Base-by-base conservation (phyloP, 1,140 invertebrate genomes). In the Oryzaephilus surinamensis region DNA sequence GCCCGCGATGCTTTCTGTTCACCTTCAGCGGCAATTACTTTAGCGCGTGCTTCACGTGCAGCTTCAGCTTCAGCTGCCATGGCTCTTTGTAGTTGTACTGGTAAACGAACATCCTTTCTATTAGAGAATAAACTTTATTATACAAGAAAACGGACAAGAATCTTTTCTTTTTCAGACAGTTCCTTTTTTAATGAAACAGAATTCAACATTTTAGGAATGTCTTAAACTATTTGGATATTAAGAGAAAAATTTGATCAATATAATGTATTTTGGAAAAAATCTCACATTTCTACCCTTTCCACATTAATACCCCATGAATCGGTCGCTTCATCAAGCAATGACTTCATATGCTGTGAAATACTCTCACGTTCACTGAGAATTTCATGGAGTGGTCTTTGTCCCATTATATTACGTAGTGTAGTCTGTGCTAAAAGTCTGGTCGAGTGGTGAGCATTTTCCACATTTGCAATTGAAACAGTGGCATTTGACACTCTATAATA, bases 221-320 rank as follows among this genome's bases (percentile, higher is more conserved):
- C n/a, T n/a, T n/a, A n/a, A n/a, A n/a, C n/a, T n/a, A n/a, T n/a
- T n/a, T n/a, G n/a, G n/a, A n/a, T n/a, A n/a, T n/a, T n/a, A n/a
- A n/a, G n/a, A n/a, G n/a, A n/a, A n/a, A 20, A 20, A 20, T 20
- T 8, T 8, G 4, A 20, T 20, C 8, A 20, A 20, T 20, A 20
- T 8, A 4, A 8, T 4, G 19, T 20, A 20, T 3, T n/a, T n/a
- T n/a, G 11, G 4, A 24, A 24, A 35, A 36, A 45, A 0, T 74
- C 81, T 81, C 69, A 93, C 87, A 96, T 90, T 73, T 95, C 92
- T 27, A 97, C 91, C 45, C 92, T 70, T 64, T 96, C 91, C 11
- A 97, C 91, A 69, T 95, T 94, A 48, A 96, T 92, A 12, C 93
- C 93, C 92, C 93, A 96, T 14, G 85, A 81, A 56, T 94, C 91